Base-by-base conservation (phyloP, 1,140 invertebrate species). In the Nephotettix cincticeps region DNA sequence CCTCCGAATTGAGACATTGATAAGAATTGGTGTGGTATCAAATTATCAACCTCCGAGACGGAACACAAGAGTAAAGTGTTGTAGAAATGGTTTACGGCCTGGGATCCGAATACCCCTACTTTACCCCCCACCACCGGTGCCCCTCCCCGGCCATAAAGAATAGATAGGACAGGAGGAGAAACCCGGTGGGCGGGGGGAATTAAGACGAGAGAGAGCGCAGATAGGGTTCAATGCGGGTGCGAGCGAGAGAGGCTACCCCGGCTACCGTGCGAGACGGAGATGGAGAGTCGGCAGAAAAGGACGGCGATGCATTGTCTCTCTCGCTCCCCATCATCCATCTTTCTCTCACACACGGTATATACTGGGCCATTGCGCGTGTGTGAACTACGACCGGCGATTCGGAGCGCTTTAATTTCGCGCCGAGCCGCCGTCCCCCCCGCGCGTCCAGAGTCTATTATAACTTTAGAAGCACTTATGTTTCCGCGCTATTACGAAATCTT, bases 281-380 rank as follows among this genome's bases (percentile, higher is more conserved):
- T 11, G 30, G 61, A 6, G 27, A 66, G 3, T n/a, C 2, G 9
- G 30, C 36, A 36, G 64, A 66, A n/a, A 29, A 30, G 30, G 64
- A 68, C 23, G 40, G 65, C 45, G n/a, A 47, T 68, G n/a, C n/a
- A 36, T 51, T 32, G 17, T 25, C 17, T 68, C 25, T 64, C 65
- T 68, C 65, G 1, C 45, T 68, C 40, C 9, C 28, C 30, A 51
- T n/a, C 45, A 68, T 51, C 40, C 40, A 25, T 68, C 65, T 47
- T 68, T 68, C 65, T 47, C 65, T 17, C 65, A 68, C 40, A 68
- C 40, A 68, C 32, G 65, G 65, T 68, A 68, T 47, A 68, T 27
- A 68, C 23, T 45, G 45, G 65, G 23, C 27, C 40, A 68, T 47
- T 47, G 65, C 40, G 65, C 40, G 65, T 47, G 65, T 47, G 65